Conservation (phyloP, 2,888 invertebrate species). For the Halictus quadricinctus region DNA sequence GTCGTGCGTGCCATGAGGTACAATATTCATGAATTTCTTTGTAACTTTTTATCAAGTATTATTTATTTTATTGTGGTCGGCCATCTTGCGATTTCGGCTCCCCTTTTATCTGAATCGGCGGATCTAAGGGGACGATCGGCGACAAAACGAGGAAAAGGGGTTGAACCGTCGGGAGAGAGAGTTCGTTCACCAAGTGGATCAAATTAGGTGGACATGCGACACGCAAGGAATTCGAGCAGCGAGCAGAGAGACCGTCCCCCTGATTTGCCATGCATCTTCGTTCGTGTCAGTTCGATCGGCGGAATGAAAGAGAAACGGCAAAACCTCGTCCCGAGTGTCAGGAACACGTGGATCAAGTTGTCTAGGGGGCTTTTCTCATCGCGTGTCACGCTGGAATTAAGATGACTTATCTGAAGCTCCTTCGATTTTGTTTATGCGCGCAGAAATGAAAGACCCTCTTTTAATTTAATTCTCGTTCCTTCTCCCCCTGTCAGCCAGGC, state of each 20-base stretch:
- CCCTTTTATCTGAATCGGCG: constrained; percentile 69
- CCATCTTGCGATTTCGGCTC: constrained; percentile 46
- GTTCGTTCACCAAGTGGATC: constrained; percentile 46
- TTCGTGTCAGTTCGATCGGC: constrained; percentile 16
- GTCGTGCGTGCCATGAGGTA: too few species aligned
- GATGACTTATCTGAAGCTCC: constrained; percentile 16
- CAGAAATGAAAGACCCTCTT: background rate
- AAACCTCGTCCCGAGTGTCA: constrained; percentile 5
- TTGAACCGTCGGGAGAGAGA: background rate
- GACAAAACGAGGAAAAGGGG: background rate
- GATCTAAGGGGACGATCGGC: constrained; percentile 67
- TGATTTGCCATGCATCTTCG: constrained; percentile 30
- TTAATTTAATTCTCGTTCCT: background rate
- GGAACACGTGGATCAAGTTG: constrained; percentile 38
- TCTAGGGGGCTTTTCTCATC: constrained; percentile 36
- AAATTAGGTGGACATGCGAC: constrained; percentile 53
- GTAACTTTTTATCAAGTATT: too few species aligned
- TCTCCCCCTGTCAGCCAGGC: background rate
- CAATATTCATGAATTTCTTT: too few species aligned
- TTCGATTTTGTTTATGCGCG: constrained; percentile 7
- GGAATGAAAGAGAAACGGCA: constrained; percentile 23
- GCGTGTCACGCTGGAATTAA: constrained; percentile 41
- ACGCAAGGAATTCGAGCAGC: constrained; percentile 46
- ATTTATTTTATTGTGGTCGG: too few species aligned
- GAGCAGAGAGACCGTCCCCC: background rate